phyloP scores from a whole-genome alignment of 2,797 vertebrate species.

The Steatocranus sp. region DNA sequence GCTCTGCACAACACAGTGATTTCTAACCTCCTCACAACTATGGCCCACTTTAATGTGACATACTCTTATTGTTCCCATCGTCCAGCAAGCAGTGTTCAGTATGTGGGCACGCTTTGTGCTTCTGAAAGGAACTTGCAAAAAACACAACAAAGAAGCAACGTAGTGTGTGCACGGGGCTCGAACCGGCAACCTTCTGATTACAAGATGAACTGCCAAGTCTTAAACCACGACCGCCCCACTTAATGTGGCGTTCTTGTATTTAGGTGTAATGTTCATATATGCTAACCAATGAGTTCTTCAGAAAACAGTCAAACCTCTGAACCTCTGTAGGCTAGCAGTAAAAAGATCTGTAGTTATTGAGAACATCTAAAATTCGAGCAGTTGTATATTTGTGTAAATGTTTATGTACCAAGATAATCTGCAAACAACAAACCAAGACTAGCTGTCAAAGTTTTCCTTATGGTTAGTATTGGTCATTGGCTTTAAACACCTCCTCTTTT shows the following conservation, averaged over 20 bases:
- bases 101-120: not conserved
- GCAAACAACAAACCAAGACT: not conserved
- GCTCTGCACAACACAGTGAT: not conserved
- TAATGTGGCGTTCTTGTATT: not conserved
- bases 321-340: not conserved
- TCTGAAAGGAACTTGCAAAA: no score
- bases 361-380: not conserved
- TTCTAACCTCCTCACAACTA: not conserved
- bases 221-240: not conserved
- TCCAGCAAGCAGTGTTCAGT: not conserved
- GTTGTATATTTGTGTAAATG: not conserved
- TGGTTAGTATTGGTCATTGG: not conserved
- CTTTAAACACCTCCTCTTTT: not conserved
- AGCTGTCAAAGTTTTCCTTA: not conserved
- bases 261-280: not conserved
- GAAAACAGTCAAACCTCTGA: not conserved
- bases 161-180: not conserved
- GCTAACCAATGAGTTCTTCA: not conserved
- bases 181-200: not conserved
- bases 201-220: not conserved
- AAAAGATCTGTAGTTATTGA: not conserved
- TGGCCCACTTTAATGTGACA: not conserved
- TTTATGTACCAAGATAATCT: not conserved
- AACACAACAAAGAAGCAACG: not conserved
- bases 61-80: not conserved